A percentile compares a stretch with the other conserved stretches of the same genome.
These are phyloP conservation scores for Carcina quercana DNA, from an alignment of 2,888 invertebrate species.

Conservation along the genomic window DNA sequence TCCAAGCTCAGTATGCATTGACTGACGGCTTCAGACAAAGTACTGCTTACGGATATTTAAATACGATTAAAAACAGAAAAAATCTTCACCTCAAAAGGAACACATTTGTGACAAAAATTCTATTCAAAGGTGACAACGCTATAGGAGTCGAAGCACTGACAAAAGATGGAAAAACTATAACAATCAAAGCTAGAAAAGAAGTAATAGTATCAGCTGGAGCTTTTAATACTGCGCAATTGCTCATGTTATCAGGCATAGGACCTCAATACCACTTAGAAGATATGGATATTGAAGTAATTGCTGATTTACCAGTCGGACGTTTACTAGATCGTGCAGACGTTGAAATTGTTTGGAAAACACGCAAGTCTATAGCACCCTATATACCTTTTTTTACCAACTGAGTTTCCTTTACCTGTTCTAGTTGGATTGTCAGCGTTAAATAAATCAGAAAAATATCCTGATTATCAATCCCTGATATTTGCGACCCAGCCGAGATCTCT, in stretches of 20 bases:
- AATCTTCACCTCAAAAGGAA: slow-evolving; percentile 40
- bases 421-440: slow-evolving; percentile 33
- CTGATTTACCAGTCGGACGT: slow-evolving; percentile 52
- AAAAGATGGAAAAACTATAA: slow-evolving; percentile 18
- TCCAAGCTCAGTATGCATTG: neutral
- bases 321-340: slow-evolving; percentile 61
- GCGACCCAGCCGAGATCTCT: slow-evolving; percentile 20
- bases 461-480: slow-evolving; percentile 50
- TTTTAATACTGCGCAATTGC: slow-evolving; percentile 47
- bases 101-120: slow-evolving; percentile 30
- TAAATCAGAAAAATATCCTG: slow-evolving; percentile 30
- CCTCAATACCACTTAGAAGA: slow-evolving; percentile 41
- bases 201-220: slow-evolving; percentile 54
- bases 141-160: slow-evolving; percentile 31
- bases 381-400: slow-evolving; percentile 12
- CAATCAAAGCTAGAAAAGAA: slow-evolving; percentile 44
- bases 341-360: slow-evolving; percentile 47
- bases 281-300: slow-evolving; percentile 34
- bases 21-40: slow-evolving; percentile 27
- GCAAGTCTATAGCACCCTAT: slow-evolving; percentile 43
- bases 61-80: slow-evolving; percentile 27
- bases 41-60: slow-evolving; percentile 31
- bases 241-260: slow-evolving; percentile 58
- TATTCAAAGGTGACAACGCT: slow-evolving; percentile 27
- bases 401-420: slow-evolving; percentile 29